phyloP scores from a whole-genome alignment of 2,797 vertebrate species.

The Toxotes lorentzi region DNA sequence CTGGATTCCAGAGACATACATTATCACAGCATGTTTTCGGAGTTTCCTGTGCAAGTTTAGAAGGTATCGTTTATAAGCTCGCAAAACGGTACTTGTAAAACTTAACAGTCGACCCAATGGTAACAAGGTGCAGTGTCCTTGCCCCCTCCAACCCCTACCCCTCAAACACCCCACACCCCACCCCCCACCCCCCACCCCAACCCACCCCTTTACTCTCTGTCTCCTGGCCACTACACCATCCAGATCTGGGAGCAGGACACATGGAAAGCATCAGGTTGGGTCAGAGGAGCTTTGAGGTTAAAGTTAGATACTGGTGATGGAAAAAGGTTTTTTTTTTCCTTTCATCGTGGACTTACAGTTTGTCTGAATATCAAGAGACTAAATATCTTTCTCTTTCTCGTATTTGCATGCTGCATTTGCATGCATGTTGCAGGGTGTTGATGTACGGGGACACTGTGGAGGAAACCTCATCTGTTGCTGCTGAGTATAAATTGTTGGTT shows the following conservation, averaged over 20 bases:
- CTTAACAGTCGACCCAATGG: constrained; percentile 84
- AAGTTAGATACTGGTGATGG: not conserved
- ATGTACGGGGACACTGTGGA: not conserved
- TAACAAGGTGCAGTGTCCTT: constrained; percentile 81
- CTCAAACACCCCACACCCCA: constrained; percentile 1
- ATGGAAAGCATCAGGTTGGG: constrained; percentile 78
- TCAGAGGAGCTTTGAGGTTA: constrained; percentile 43
- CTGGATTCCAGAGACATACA: constrained; percentile 80
- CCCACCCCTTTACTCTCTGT: constrained; percentile 40
- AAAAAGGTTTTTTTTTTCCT: not conserved
- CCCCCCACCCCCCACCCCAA: not conserved
- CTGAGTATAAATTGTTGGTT: constrained; percentile 6
- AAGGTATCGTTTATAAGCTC: constrained; percentile 85
- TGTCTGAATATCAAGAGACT: not conserved
- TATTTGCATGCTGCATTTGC: not conserved
- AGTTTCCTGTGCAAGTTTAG: constrained; percentile 84
- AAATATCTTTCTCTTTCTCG: not conserved
- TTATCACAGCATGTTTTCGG: constrained; percentile 84
- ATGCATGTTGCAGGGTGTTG: not conserved
- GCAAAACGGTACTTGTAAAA: constrained; percentile 88
- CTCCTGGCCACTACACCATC: constrained; percentile 60
- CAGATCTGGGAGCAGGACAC: constrained; percentile 70
- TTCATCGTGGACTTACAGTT: not conserved
- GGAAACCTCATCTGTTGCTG: not conserved
- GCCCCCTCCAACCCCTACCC: constrained; percentile 12